Evolutionary conservation across 2,888 invertebrate species (phyloP), one percentile per base, ranked within the genome.

Genomic region (Xylota segnis): DNA sequence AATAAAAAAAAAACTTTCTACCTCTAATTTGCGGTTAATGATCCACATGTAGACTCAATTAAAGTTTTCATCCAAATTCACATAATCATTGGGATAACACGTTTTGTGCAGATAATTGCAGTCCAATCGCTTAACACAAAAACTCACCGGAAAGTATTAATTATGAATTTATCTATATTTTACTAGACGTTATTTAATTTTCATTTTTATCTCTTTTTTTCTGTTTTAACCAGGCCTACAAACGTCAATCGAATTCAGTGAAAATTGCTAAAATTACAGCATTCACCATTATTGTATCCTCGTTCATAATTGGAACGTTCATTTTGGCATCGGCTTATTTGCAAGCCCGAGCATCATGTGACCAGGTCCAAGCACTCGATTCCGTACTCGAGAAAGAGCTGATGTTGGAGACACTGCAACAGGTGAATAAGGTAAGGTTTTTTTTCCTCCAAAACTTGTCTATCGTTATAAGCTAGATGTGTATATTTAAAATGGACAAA

Each of bases 211-310:
- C n/a, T n/a, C n/a, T 68, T 83, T 56, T 83, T 88, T 50, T 72
- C 86, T 74, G 75, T 63, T 83, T 87, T 88, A 89, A 9, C 93
- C 37, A 97, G 97, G 97, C 97, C 65, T 97, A 97, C 93, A 95
- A 96, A 91, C 93, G 94, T 89, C 93, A 94, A 88, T 95, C 96
- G 81, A 94, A 96, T 56, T 95, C 97, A 65, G 96, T 97, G 84
- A 97, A 97, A 93, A 96, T 97, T 87, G 96, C 97, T 32, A 95
- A 96, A 92, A 97, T 97, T 90, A 95, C 96, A 16, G 97, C 97
- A 56, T 93, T 96, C 88, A 97, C 97, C 86, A 94, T 97, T 89
- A 95, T 97, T 88, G 94, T 95, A 0, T 95, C 97, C 78, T 95
- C 96, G 40, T 94, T 97, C 89, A 95, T 97, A 88, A 93, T 97